Evolutionary conservation across 2,888 invertebrate species (phyloP).

Genomic region (Rutpela maculata): DNA sequence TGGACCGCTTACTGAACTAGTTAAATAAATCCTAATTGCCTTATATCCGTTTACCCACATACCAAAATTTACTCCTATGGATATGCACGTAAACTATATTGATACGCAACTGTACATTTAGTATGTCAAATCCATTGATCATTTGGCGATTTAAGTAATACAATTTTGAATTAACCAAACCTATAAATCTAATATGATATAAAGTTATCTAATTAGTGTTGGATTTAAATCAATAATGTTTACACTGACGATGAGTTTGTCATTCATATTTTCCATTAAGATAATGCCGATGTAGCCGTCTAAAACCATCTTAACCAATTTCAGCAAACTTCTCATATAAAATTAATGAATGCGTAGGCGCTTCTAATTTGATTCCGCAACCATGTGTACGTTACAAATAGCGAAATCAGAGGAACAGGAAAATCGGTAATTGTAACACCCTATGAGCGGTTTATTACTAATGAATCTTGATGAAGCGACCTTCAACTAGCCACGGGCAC

Average conservation of each 20-base stretch:
- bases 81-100: constrained; percentile 11
- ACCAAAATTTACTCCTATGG: constrained; percentile 22
- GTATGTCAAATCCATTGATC: background rate
- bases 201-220: background rate
- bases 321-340: too few species aligned
- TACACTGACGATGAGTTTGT: background rate
- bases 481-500: background rate
- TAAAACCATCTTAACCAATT: too few species aligned
- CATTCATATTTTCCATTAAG: background rate
- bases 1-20: background rate
- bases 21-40: background rate
- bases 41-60: background rate
- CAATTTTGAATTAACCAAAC: background rate
- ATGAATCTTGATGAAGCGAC: background rate
- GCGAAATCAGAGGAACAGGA: background rate
- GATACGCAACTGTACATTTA: constrained; percentile 23
- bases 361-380: background rate
- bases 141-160: background rate
- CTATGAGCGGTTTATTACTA: background rate
- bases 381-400: background rate
- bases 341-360: too few species aligned
- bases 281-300: background rate
- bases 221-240: background rate
- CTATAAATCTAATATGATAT: background rate
- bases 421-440: background rate